These are phyloP conservation scores for Spea bombifrons DNA, from an alignment of 2,113 vertebrate species.

Conservation along the genomic window DNA sequence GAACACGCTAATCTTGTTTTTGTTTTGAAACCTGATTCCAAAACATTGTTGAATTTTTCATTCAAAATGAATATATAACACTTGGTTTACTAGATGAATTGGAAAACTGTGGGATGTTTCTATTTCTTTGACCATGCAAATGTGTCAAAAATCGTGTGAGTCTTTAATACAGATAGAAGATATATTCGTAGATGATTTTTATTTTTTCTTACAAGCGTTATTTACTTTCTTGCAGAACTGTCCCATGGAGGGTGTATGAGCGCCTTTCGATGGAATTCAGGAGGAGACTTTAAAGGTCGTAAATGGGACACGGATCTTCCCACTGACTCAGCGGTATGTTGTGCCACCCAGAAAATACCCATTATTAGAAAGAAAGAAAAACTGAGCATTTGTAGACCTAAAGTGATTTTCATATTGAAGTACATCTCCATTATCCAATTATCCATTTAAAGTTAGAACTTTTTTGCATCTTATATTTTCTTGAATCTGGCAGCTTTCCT, in stretches of 20 bases:
- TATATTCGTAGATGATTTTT: background rate
- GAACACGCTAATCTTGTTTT: too few species aligned
- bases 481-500: too few species aligned
- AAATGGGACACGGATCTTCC: conserved; percentile 96
- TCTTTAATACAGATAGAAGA: background rate
- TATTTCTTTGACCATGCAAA: background rate
- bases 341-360: too few species aligned
- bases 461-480: too few species aligned
- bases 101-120: background rate
- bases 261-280: conserved; percentile 89
- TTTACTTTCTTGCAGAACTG: conserved; percentile 69
- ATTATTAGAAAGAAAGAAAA: too few species aligned
- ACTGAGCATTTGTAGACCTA: too few species aligned
- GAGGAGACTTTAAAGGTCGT: conserved; percentile 86
- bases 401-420: too few species aligned
- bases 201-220: background rate
- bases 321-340: conserved; percentile 86
- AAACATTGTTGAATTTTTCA: too few species aligned
- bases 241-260: conserved; percentile 97
- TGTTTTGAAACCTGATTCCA: too few species aligned
- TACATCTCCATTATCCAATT: too few species aligned
- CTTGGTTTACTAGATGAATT: background rate
- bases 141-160: too few species aligned
- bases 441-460: too few species aligned
- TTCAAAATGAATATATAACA: background rate